phyloP scores from a whole-genome alignment of 2,113 vertebrate genomes.

The Axis porcinus region DNA sequence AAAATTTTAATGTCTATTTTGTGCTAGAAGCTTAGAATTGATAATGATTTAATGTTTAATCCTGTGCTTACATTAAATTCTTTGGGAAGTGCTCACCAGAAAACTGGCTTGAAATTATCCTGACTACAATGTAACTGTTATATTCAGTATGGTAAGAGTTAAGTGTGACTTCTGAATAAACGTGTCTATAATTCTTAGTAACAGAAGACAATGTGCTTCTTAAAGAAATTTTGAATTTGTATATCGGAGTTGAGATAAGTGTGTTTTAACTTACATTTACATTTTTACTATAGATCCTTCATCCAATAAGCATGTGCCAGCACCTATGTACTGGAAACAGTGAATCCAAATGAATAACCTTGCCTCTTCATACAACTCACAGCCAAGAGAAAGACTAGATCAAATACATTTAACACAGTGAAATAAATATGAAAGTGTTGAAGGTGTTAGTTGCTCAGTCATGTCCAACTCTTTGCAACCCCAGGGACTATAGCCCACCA shows the following conservation, averaged over 20 bases:
- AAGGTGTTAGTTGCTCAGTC: neutral
- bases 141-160: neutral
- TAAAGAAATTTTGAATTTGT: neutral
- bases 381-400: neutral
- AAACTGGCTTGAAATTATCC: slow-evolving; percentile 29
- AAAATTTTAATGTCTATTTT: neutral
- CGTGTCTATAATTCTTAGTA: neutral
- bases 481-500: neutral
- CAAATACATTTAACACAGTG: neutral
- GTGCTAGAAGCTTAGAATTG: neutral
- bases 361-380: neutral
- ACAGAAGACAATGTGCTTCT: neutral
- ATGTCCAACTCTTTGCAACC: neutral
- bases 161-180: slow-evolving; percentile 8
- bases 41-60: neutral
- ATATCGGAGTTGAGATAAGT: neutral
- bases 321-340: neutral
- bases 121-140: neutral
- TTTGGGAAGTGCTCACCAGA: slow-evolving; percentile 2
- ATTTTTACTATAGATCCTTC: neutral
- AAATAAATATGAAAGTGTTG: neutral
- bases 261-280: neutral
- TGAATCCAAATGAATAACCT: slow-evolving; percentile 11
- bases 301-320: neutral
- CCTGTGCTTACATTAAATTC: slow-evolving; percentile 28